These are phyloP conservation scores for Thysanoteuthis rhombus DNA, from an alignment of 2,888 invertebrate genomes.

Conservation along the genomic window DNA sequence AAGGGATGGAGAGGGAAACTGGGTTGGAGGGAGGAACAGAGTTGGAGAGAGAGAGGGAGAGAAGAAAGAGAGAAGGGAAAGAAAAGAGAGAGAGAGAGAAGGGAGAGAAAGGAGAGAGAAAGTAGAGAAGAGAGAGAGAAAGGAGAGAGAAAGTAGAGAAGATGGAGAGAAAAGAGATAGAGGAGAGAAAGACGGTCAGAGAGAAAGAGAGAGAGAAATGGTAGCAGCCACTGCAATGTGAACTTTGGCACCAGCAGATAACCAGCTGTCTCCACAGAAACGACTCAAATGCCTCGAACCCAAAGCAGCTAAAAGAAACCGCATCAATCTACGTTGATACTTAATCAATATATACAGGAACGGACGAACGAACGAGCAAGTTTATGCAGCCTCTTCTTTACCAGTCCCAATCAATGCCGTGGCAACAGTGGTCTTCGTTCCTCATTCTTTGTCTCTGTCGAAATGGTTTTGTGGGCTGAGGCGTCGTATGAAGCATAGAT, in stretches of 20 bases:
- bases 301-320: neutral
- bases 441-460: neutral
- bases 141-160: neutral
- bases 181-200: too few relatives aligned
- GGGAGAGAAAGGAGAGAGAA: neutral
- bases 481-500: neutral
- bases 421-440: neutral
- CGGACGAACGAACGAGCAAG: neutral
- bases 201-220: neutral
- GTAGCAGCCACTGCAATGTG: neutral
- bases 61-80: neutral
- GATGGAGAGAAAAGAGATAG: too few relatives aligned
- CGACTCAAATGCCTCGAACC: neutral
- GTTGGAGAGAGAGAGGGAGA: too few relatives aligned
- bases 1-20: neutral
- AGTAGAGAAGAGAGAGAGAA: neutral
- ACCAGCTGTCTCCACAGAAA: slow-evolving; percentile 12
- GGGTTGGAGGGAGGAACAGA: neutral
- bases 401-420: neutral
- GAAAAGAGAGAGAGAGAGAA: neutral
- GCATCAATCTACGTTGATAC: neutral
- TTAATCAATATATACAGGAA: neutral
- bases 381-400: neutral
- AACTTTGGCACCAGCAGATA: neutral
- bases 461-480: slow-evolving; percentile 12